Evolutionary conservation across 2,797 vertebrate species (phyloP), one percentile per base, ranked within the genome.

Genomic region (Leucoraja ocellata): DNA sequence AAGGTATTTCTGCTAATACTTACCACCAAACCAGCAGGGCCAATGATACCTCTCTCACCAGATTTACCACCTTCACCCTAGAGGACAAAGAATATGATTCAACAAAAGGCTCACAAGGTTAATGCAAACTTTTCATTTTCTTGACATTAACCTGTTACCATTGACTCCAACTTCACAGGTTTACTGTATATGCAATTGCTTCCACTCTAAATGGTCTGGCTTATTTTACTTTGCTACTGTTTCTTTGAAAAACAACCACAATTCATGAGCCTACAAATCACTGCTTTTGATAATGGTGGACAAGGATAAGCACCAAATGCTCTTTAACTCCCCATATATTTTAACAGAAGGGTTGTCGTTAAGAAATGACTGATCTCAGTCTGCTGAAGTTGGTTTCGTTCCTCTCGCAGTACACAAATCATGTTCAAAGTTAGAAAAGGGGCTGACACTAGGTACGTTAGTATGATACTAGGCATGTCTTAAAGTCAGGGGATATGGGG

Each of bases 11-110:
- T 18, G 23, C 14, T 46, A 86, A 93, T 21, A 98, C 99, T 97
- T 95, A 99, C 99, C 93, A 98, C 71, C 79, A 97, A 13, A 0
- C 99, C 99, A 83, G 94, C 3, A 88, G 97, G 95, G 71, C 99
- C 98, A 6, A 94, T 93, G 6, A 96, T 93, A 0, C 99, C 99
- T 95, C 98, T 97, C 96, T 99, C 99, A 0, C 99, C 99, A 5
- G 97, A 36, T 95, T 99, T 99, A 80, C 99, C 99, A 13, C 95
- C 61, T 0, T 99, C 98, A 93, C 99, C 99, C 99, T 99, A 83
- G 21, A 46, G 80, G 61, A 39, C 93, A 84, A 25, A 36, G 46
- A 16, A 36, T 28, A 76, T 6, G 39, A 54, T 13, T 91, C 36
- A 76, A 54, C 14, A 76, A 16, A 39, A 54, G 11, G 71, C 23